A percentile compares a stretch with the other conserved stretches of the same genome.
Conservation (phyloP, 1,140 invertebrate genomes). For the Dinoponera quadriceps region DNA sequence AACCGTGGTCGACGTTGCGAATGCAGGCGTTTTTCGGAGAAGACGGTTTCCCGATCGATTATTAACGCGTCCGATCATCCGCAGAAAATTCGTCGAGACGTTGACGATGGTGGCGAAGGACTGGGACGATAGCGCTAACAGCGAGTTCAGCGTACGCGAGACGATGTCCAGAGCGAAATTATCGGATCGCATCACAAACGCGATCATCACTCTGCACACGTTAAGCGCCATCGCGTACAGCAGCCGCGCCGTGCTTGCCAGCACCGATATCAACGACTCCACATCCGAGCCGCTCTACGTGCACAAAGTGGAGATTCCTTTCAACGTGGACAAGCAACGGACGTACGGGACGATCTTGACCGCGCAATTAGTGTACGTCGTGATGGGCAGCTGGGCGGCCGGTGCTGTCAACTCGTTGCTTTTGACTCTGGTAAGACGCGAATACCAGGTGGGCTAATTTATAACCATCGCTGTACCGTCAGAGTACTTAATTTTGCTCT, state of each 20-base stretch:
- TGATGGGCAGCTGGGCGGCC: conserved; percentile 6
- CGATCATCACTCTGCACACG: conserved; percentile 30
- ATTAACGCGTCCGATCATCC: conserved; percentile 23
- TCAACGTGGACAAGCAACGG: conserved; percentile 27
- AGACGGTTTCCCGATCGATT: background rate
- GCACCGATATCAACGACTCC: conserved; percentile 1
- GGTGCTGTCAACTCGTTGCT: conserved; percentile 33
- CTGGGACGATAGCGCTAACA: conserved; percentile 16
- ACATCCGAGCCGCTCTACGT: background rate
- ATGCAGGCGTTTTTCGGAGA: background rate
- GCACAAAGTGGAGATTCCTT: conserved; percentile 27
- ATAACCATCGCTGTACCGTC: no score
- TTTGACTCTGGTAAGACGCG: conserved; percentile 14
- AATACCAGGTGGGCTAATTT: background rate
- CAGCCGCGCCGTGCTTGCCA: background rate
- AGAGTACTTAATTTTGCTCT: no score
- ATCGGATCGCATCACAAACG: conserved; percentile 22
- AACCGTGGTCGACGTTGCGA: background rate
- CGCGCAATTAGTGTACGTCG: background rate
- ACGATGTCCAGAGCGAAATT: conserved; percentile 22
- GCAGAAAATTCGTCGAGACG: conserved; percentile 32
- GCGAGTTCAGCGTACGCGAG: background rate
- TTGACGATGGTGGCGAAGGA: conserved; percentile 21
- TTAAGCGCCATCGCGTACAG: conserved; percentile 10
- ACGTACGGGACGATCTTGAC: conserved; percentile 11